These are phyloP conservation scores for Crotalus tigris DNA, from an alignment of 2,113 vertebrate species.

Conservation along the genomic window DNA sequence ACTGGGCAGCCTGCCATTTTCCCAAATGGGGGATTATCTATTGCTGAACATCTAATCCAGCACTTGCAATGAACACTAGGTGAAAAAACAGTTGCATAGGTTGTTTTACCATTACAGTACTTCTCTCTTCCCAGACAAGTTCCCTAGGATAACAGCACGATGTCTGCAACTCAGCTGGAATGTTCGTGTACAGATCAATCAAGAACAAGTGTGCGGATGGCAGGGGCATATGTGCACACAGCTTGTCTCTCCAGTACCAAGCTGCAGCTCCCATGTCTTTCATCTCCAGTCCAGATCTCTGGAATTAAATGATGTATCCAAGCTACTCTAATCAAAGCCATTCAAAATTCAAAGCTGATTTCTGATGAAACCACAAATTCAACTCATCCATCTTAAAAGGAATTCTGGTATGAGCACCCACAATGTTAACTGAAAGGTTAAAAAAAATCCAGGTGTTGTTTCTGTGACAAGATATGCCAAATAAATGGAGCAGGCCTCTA, in stretches of 20 bases:
- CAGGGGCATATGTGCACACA: background rate
- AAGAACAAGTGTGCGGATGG: background rate
- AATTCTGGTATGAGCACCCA: background rate
- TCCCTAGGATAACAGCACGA: background rate
- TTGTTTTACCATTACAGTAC: background rate
- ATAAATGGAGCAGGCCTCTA: background rate
- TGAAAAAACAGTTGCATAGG: background rate
- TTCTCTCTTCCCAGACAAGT: background rate
- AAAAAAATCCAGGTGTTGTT: background rate
- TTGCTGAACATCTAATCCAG: background rate
- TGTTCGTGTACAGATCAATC: background rate
- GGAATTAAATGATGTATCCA: background rate
- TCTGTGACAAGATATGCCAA: background rate
- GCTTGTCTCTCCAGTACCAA: background rate
- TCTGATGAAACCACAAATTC: background rate
- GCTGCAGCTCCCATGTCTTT: background rate
- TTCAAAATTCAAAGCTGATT: background rate
- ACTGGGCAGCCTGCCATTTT: constrained; percentile 12
- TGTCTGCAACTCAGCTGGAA: background rate
- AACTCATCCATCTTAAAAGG: background rate
- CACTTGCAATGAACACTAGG: background rate
- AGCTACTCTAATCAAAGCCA: background rate
- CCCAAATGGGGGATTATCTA: constrained; percentile 15
- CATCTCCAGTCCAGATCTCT: background rate
- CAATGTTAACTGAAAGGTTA: no score